Evolutionary conservation across 2,113 vertebrate genomes (phyloP).

Genomic region (Marmota flaviventris): DNA sequence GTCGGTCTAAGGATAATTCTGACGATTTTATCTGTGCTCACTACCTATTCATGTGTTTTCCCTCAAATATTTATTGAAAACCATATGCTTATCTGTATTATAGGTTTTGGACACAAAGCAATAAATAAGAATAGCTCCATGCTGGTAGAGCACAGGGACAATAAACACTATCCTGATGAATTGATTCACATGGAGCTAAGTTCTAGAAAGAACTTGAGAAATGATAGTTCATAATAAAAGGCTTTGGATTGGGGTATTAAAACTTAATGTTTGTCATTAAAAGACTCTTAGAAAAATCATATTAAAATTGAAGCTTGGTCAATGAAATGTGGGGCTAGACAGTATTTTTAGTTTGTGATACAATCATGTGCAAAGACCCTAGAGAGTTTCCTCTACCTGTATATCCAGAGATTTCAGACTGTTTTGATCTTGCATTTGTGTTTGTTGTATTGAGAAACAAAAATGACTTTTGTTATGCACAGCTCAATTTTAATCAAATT

Average conservation of each 20-base stretch:
- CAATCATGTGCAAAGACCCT: fast-evolving
- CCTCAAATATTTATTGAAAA: not conserved
- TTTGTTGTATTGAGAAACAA: not conserved
- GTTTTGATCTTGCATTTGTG: not conserved
- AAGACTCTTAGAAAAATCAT: not conserved
- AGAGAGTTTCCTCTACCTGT: not conserved
- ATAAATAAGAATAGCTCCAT: not conserved
- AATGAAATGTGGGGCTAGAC: not conserved
- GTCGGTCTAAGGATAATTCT: not conserved
- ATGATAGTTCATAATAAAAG: not conserved
- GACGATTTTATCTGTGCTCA: not conserved
- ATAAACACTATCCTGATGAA: not conserved
- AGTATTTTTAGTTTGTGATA: not conserved
- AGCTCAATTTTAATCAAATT: not conserved
- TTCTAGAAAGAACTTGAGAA: not conserved
- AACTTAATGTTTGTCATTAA: not conserved
- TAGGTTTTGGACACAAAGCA: not conserved
- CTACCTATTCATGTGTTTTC: not conserved
- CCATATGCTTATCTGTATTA: not conserved
- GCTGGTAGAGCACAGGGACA: not conserved
- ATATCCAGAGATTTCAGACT: not conserved
- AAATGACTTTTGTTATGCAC: not conserved
- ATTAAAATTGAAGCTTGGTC: not conserved
- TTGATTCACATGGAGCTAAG: not conserved
- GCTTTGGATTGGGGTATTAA: not conserved